phyloP scores from a whole-genome alignment of 2,888 invertebrate genomes.

The Nomada goodeniana region DNA sequence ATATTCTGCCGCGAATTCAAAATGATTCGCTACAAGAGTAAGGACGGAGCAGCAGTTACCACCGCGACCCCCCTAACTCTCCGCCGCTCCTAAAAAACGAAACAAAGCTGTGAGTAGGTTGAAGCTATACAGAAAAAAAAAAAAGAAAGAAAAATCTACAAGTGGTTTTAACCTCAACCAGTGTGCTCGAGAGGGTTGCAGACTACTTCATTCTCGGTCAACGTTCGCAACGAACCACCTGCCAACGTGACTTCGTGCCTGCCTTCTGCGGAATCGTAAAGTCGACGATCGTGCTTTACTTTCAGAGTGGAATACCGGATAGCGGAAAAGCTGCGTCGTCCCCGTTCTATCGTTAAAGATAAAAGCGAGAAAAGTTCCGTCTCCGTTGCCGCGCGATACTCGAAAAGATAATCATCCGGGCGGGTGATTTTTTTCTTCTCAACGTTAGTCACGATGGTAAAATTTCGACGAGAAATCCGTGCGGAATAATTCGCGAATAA shows the following conservation, averaged over 20 bases:
- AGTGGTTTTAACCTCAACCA: slow-evolving; percentile 47
- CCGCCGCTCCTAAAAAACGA: not conserved
- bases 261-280: slow-evolving; percentile 20
- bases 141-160: slow-evolving; percentile 49
- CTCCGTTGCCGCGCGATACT: not conserved
- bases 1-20: not conserved
- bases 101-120: not conserved
- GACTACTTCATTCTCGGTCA: slow-evolving; percentile 50
- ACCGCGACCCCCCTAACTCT: no score
- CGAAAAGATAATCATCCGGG: not conserved
- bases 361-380: not conserved
- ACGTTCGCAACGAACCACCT: slow-evolving; percentile 52
- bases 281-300: slow-evolving; percentile 38
- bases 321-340: not conserved
- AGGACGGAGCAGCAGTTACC: no score
- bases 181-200: slow-evolving; percentile 36
- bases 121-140: not conserved
- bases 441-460: not conserved
- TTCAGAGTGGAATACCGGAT: slow-evolving; percentile 33
- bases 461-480: not conserved
- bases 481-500: not conserved
- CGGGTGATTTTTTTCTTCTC: not conserved
- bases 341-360: slow-evolving; percentile 6
- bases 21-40: no score
- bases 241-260: slow-evolving; percentile 46